These are phyloP conservation scores for Hypena proboscidalis DNA, from an alignment of 2,888 invertebrate species.

Conservation along the genomic window DNA sequence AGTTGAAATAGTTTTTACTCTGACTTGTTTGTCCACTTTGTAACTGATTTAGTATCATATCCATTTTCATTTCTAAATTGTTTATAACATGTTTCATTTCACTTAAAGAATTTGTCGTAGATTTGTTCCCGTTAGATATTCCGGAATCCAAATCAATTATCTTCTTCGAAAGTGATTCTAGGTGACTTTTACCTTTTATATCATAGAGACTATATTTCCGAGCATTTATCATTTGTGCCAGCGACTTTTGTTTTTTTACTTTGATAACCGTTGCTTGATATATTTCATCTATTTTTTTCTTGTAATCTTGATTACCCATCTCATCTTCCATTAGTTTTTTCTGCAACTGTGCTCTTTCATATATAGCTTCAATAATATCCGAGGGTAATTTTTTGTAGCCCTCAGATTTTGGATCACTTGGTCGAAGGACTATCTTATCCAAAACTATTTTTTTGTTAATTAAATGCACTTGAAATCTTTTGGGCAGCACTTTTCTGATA, in stretches of 20 bases:
- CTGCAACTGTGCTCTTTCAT: conserved; percentile 63
- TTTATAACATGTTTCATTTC: conserved; percentile 9
- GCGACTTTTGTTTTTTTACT: not conserved
- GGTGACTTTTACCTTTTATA: not conserved
- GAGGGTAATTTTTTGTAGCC: conserved; percentile 57
- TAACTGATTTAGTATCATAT: conserved; percentile 1
- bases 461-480: conserved; percentile 14
- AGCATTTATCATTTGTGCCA: too few species aligned
- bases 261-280: conserved; percentile 14
- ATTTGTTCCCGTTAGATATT: conserved; percentile 1
- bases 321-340: conserved; percentile 59
- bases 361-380: conserved; percentile 63
- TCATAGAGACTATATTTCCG: not conserved
- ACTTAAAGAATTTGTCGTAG: not conserved
- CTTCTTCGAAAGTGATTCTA: not conserved
- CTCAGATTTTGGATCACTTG: conserved; percentile 31
- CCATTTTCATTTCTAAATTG: conserved; percentile 6
- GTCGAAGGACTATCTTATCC: conserved; percentile 14
- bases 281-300: conserved; percentile 33
- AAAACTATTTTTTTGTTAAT: conserved; percentile 25
- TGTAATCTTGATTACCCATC: conserved; percentile 51
- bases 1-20: too few species aligned
- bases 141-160: conserved; percentile 2
- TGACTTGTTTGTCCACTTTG: not conserved
- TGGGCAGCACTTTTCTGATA: conserved; percentile 34